Conservation (phyloP, 2,888 invertebrate genomes). For the Sisyra nigra region DNA sequence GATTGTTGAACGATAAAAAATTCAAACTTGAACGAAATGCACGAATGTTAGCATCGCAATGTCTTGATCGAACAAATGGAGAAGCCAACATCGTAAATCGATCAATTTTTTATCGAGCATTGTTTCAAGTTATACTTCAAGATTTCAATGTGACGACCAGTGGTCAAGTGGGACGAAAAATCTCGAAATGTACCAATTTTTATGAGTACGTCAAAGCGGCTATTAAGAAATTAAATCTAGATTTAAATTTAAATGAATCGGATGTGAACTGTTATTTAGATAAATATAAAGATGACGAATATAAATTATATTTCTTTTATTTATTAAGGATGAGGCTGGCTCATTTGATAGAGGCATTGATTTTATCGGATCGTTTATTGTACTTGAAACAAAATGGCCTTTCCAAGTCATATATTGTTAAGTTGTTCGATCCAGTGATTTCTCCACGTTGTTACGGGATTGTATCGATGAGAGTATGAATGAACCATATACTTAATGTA, state of each 20-base stretch:
- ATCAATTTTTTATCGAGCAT: slow-evolving; percentile 58
- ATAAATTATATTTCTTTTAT: slow-evolving; percentile 57
- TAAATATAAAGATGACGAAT: slow-evolving; percentile 28
- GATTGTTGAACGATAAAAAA: slow-evolving; percentile 33
- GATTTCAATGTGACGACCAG: slow-evolving; percentile 26
- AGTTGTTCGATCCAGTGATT: slow-evolving; percentile 66
- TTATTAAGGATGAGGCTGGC: slow-evolving; percentile 60
- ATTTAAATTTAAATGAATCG: slow-evolving; percentile 28
- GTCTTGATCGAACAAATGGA: slow-evolving; percentile 50
- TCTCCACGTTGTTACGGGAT: slow-evolving; percentile 74
- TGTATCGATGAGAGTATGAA: slow-evolving; percentile 34
- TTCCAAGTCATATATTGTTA: slow-evolving; percentile 44
- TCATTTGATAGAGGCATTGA: slow-evolving; percentile 63
- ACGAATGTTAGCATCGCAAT: slow-evolving; percentile 74
- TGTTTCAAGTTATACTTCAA: slow-evolving; percentile 48
- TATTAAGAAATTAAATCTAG: slow-evolving; percentile 31
- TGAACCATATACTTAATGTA: background rate
- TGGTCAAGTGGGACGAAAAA: slow-evolving; percentile 43
- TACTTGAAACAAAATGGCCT: slow-evolving; percentile 52
- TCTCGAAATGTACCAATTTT: slow-evolving; percentile 45
- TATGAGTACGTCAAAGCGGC: slow-evolving; percentile 53
- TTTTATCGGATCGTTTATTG: slow-evolving; percentile 65
- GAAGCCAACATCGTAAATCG: slow-evolving; percentile 35
- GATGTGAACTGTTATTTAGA: slow-evolving; percentile 27
- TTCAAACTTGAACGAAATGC: slow-evolving; percentile 53